Base-by-base conservation (phyloP, 1,140 invertebrate genomes). In the Lucilia cuprina region DNA sequence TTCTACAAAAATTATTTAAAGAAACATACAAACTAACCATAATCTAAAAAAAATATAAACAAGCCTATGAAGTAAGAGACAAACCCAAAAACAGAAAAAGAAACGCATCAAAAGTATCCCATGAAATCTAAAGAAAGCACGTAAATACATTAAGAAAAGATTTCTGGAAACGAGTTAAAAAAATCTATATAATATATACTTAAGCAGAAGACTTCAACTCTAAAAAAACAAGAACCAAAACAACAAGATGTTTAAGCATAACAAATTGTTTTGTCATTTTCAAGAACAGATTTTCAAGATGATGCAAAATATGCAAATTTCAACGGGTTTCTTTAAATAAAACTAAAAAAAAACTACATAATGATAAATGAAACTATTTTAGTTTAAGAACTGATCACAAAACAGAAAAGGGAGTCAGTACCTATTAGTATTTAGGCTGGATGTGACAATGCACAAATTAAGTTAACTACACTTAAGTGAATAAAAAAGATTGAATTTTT, bases 181-280 rank as follows among this genome's bases (percentile, higher is more conserved):
- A 41, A n/a, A n/a, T 25, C 70, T 25, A 74, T n/a, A 25, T 7
- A 25, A 14, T 0, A 41, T 77, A 17, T 75, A 34, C 30, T 75
- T 75, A 41, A 47, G 3, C 19, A 80, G 17, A n/a, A 21, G 14
- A 49, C 4, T 14, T 2, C 30, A 77, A 49, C 21, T 21, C 7
- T 21, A 21, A 70, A 70, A 7, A 70, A 8, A 21, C 65, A n/a
- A n/a, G n/a, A n/a, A n/a, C n/a, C 41, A 21, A 19, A 77, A 49
- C 41, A 49, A 80, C 41, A 80, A 34, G n/a, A 77, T 80, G 0
- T 80, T 80, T 80, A 80, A 80, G 77, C 77, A 80, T 47, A 80
- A 80, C 77, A 80, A 80, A 80, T 80, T 80, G 77, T 80, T 80
- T 80, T 80, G 77, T 80, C 77, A 80, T 47, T 49, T 80, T 80